Evolutionary conservation across 64 coral and sea anemone genomes (phyloP).

Genomic region (Stichodactyla helianthus): DNA sequence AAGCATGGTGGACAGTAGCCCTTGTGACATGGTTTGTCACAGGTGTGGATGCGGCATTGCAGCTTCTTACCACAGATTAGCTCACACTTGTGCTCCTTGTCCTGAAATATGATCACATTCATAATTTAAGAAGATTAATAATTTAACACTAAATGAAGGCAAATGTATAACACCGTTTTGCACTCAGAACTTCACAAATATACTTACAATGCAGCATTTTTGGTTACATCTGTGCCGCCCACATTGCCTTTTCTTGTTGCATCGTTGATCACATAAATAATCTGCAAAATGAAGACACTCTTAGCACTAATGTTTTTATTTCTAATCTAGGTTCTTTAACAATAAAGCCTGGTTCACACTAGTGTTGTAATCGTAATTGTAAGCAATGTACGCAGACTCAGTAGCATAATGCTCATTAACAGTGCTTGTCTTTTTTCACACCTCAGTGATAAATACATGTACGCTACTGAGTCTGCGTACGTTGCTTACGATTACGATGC

Average conservation of each 20-base stretch:
- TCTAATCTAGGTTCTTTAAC: neutral
- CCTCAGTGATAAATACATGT: too few relatives aligned
- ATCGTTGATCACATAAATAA: constrained; percentile 79
- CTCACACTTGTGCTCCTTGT: constrained; percentile 75
- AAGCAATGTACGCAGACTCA: too few relatives aligned
- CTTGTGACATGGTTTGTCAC: constrained; percentile 73
- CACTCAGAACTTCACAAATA: too few relatives aligned
- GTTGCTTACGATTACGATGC: too few relatives aligned
- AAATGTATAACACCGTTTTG: too few relatives aligned
- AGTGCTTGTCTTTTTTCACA: too few relatives aligned
- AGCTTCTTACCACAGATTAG: constrained; percentile 84
- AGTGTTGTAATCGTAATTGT: too few relatives aligned
- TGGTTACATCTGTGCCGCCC: constrained; percentile 86
- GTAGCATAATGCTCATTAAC: too few relatives aligned
- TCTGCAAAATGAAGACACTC: constrained; percentile 1
- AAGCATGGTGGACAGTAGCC: constrained; percentile 81
- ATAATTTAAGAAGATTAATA: neutral
- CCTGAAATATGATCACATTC: constrained; percentile 24
- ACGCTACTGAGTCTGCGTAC: too few relatives aligned
- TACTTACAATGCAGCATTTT: constrained; percentile 88
- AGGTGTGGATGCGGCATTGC: constrained; percentile 74
- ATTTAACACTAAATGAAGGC: too few relatives aligned
- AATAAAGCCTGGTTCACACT: too few relatives aligned
- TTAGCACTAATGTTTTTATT: neutral
- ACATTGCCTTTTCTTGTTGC: constrained; percentile 90